Conservation (phyloP, 2,888 invertebrate genomes). For the Mechanitis messenoides region DNA sequence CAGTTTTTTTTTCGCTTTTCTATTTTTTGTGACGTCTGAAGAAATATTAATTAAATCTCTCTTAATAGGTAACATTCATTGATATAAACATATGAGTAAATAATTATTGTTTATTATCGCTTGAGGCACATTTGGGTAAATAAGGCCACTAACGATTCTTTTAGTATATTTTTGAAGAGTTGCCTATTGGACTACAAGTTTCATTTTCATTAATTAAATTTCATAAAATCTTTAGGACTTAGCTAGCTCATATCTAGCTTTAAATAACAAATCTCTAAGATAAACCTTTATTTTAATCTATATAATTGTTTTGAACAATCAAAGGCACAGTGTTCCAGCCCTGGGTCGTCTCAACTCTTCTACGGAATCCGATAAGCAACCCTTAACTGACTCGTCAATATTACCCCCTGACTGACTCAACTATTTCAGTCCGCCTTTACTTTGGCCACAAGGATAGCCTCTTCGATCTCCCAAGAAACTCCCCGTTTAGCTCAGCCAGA, state of each 20-base stretch:
- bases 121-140: conserved; percentile 32
- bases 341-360: no score
- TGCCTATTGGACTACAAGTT: not conserved
- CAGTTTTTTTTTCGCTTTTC: conserved; percentile 15
- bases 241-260: not conserved
- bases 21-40: conserved; percentile 39
- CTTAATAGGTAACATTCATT: conserved; percentile 35
- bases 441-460: no score
- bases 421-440: no score
- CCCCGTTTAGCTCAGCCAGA: no score
- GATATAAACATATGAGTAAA: conserved; percentile 32
- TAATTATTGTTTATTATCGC: conserved; percentile 31
- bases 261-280: not conserved
- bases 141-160: conserved; percentile 22
- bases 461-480: no score
- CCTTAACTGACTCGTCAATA: no score
- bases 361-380: no score
- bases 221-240: not conserved
- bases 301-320: no score
- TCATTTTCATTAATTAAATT: not conserved
- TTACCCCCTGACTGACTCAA: no score
- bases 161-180: not conserved
- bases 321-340: no score
- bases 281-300: no score
- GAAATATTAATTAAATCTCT: conserved; percentile 33